Evolutionary conservation across 2,888 invertebrate genomes (phyloP).

Genomic region (Xanthostigma xanthostigma): DNA sequence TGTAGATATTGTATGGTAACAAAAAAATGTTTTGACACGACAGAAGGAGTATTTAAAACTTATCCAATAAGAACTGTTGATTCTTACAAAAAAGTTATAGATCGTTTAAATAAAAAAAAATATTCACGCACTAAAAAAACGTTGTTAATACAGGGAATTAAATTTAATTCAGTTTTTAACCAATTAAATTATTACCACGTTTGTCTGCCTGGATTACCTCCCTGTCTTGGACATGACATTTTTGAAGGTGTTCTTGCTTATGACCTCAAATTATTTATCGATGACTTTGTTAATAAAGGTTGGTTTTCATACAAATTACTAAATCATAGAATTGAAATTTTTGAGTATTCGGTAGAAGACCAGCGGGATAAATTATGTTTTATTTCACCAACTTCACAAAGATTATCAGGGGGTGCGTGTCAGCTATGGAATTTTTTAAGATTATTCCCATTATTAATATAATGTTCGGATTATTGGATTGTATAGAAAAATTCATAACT

Average conservation of each 20-base stretch:
- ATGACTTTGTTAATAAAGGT: neutral
- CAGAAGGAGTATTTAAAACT: neutral
- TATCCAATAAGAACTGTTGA: neutral
- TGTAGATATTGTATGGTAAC: conserved; percentile 13
- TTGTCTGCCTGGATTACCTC: conserved; percentile 4
- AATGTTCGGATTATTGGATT: no score
- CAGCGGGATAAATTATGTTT: neutral
- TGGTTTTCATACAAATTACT: neutral
- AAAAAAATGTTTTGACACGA: neutral
- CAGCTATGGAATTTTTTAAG: no score
- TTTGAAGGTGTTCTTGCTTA: conserved; percentile 1
- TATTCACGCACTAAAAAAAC: neutral
- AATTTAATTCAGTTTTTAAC: neutral
- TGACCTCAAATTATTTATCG: neutral
- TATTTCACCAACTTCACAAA: neutral
- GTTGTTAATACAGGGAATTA: neutral
- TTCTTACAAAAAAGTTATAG: neutral
- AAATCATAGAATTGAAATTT: neutral
- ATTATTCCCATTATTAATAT: no score
- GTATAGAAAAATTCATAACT: no score
- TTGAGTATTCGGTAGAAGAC: neutral
- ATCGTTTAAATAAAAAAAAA: neutral
- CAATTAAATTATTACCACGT: conserved; percentile 2
- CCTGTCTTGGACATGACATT: conserved; percentile 3
- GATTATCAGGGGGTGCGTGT: neutral